Evolutionary conservation across 2,113 vertebrate species (phyloP), one percentile per base, ranked within the genome.

Genomic region (Scartelaos histophorus): DNA sequence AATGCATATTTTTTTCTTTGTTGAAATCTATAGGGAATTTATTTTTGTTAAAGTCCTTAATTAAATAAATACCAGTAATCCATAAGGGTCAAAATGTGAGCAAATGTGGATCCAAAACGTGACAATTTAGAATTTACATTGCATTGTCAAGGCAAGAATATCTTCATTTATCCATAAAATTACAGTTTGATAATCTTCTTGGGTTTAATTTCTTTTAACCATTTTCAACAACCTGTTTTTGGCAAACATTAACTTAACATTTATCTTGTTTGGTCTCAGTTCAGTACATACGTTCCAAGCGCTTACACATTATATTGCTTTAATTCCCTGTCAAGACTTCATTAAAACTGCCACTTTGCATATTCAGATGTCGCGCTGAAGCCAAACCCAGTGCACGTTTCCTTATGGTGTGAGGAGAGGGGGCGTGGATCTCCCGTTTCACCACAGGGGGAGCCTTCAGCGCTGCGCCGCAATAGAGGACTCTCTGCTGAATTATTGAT

Each of bases 401-500:
- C 70, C 51, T 65, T 82, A 38, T 80, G 81, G 66, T 69, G 79
- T 73, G 69, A 80, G 76, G 69, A 61, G 67, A 85, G 82, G 35
- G 72, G 78, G 84, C 74, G 73, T 70, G 74, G 87, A 80, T 78
- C 83, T 89, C 75, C 54, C 47, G 53, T 86, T 89, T 89, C 86
- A 82, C 79, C 67, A 22, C 82, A 73, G 73, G 61, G 73, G 66
- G 89, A 82, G 76, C 76, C 84, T 80, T 84, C 85, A 89, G 82
- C 75, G 79, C 86, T 85, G 73, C 82, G 73, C 73, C 38, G 47
- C 80, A 68, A 69, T 68, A 73, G 75, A 80, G 76, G 60, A 72
- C 81, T 75, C 69, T 16, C 13, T 29, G 71, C 81, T 91, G 79
- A 92, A 92, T 90, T 90, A 90, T 87, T 91, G 83, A 92, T 91